Base-by-base conservation (phyloP, 2,888 invertebrate species). In the Platycheirus albimanus region DNA sequence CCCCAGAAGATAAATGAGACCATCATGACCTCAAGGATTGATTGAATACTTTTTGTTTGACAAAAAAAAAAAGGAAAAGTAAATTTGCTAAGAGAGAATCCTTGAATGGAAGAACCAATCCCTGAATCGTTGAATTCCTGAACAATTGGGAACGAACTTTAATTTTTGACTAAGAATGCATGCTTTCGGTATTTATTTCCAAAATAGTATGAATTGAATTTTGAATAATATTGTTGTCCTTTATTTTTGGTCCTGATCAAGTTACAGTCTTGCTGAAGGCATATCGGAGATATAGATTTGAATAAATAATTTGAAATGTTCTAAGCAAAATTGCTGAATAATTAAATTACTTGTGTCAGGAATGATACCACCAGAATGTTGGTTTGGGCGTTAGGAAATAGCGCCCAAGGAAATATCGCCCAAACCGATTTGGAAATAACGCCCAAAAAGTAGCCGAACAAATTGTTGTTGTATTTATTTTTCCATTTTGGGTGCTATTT, bases 1-100 rank as follows among this genome's bases (percentile, higher is more conserved):
- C 5, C 13, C 54, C 61, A 38, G 38, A 69, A 77, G 70, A 77
- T 63, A 47, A 77, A 77, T 77, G 61, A 47, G 30, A 7, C 52
- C 30, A 76, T 47, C 38, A 47, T 36, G 41, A 54, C 45, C 63
- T n/a, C 70, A 77, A 30, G 47, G 38, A 47, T 77, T 70, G 47
- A 63, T 63, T 54, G 28, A 54, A 54, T 45, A 1, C 41, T 41
- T 41, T 28, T 28, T 24, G 41, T 41, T 58, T 11, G n/a, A 58
- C 24, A 8, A 15, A 1, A 3, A 41, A 8, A 15, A 1, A 3
- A 41, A 41, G 30, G 17, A 33, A 28, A 33, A 33, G 30, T 30
- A 17, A 51, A 30, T 30, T 51, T 30, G 15, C 15, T 51, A 2
- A 11, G 30, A 33, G 17, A 43, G 8, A 33, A 52, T 11, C 7